A percentile compares a stretch with the other conserved stretches of the same genome.
These are phyloP conservation scores for Mirza zaza DNA, from an alignment of 2,113 vertebrate species.

Conservation along the genomic window DNA sequence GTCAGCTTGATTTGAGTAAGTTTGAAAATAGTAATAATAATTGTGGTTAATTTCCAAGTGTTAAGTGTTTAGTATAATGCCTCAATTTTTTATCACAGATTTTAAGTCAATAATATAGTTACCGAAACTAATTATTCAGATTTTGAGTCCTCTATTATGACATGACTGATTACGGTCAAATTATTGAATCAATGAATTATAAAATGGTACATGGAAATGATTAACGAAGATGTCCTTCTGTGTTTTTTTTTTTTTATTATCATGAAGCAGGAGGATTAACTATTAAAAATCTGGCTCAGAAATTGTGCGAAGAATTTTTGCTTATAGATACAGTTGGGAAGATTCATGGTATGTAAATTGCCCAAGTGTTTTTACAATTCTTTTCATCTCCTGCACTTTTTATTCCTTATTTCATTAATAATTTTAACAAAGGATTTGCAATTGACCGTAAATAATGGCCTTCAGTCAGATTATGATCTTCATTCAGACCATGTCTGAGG, in stretches of 20 bases:
- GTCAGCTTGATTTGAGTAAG: conserved; percentile 61
- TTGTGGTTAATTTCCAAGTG: conserved; percentile 79
- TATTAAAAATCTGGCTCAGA: conserved; percentile 62
- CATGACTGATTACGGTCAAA: conserved; percentile 82
- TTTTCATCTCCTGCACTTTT: neutral
- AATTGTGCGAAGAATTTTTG: conserved; percentile 4
- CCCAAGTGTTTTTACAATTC: neutral
- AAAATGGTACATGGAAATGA: conserved; percentile 80
- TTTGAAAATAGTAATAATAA: conserved; percentile 79
- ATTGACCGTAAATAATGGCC: neutral
- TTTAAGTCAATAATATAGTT: conserved; percentile 81
- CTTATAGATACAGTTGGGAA: neutral
- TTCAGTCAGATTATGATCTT: neutral
- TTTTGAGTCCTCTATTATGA: conserved; percentile 81
- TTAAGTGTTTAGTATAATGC: conserved; percentile 76
- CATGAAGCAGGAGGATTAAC: conserved; percentile 78
- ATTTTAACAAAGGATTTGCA: conserved; percentile 38
- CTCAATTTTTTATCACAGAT: conserved; percentile 69
- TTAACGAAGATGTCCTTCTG: conserved; percentile 82
- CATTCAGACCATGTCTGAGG: neutral
- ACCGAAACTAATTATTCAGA: conserved; percentile 78
- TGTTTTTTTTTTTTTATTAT: conserved; percentile 71
- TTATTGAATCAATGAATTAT: conserved; percentile 84
- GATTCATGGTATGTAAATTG: neutral
- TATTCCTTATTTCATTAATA: neutral